Evolutionary conservation across 64 coral and sea anemone genomes (phyloP), one percentile per base, ranked within the genome.

Genomic region (Actinia equina): DNA sequence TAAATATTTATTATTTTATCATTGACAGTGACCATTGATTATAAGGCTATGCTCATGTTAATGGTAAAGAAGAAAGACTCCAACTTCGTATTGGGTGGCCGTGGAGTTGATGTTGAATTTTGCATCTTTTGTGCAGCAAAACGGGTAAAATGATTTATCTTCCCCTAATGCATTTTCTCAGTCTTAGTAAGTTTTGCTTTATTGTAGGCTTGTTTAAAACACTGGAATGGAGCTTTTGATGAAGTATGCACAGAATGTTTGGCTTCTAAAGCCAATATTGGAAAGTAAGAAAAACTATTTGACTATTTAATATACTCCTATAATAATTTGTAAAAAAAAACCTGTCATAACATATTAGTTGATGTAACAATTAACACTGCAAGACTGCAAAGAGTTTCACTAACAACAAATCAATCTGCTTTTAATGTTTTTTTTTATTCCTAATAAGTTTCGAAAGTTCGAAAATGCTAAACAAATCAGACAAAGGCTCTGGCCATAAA

Each of bases 261-360:
- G 22, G 46, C 37, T 78, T 71, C 86, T 20, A 77, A 88, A 88
- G 86, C 86, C 19, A 88, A 88, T 79, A 88, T 88, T 77, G 74
- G 74, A 44, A 77, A 77, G 74, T 77, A 77, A 77, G 74, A 30
- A 77, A 30, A 77, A 37, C 30, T 37, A 37, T 37, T 37, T 37
- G 30, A 37, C 30, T 37, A 37, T 37, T 37, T 37, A 37, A 37
- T 37, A 37, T 37, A 37, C 30, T 37, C 30, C 30, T 37, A 37
- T 37, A 37, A 37, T 37, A 37, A 37, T 37, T 37, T 37, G 30
- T 37, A 37, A 37, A 37, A 37, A 37, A 37, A 37, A 37, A 0
- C 30, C 30, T 37, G 30, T 37, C 30, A 37, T 37, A 37, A 37
- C 30, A 37, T 37, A 37, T 37, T 37, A 37, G 30, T 37, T 37